A percentile compares a stretch with the other conserved stretches of the same genome.
phyloP scores from a whole-genome alignment of 2,888 invertebrate species.

The Microctonus hyperodae region DNA sequence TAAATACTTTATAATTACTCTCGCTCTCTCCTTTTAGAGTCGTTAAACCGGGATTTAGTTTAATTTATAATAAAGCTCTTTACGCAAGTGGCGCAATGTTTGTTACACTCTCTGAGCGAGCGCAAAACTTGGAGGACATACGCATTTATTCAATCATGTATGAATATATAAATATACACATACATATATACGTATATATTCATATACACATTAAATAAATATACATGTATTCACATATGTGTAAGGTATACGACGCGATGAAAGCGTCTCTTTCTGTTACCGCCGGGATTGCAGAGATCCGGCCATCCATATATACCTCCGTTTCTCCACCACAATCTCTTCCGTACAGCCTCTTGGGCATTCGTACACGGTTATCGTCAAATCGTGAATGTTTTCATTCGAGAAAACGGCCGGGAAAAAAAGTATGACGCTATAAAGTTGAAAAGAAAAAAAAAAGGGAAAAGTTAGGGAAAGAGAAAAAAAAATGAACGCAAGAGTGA shows the following conservation, averaged over 20 bases:
- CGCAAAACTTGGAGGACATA: conserved; percentile 17
- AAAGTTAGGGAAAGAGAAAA: conserved; percentile 6
- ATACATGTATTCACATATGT: too few relatives aligned
- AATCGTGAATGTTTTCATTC: conserved; percentile 17
- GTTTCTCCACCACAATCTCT: not conserved
- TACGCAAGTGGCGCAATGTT: conserved; percentile 40
- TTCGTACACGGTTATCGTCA: conserved; percentile 19
- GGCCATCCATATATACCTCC: not conserved
- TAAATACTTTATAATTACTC: conserved; percentile 31
- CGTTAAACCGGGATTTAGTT: conserved; percentile 38
- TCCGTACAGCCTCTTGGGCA: conserved; percentile 11
- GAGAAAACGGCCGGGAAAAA: conserved; percentile 19
- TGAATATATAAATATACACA: conserved; percentile 24
- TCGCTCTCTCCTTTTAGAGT: conserved; percentile 1
- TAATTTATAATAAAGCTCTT: conserved; percentile 40
- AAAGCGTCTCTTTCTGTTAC: conserved; percentile 30
- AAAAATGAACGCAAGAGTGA: conserved; percentile 26
- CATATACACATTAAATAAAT: too few relatives aligned
- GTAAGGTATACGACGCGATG: too few relatives aligned
- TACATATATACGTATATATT: not conserved
- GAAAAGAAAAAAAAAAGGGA: conserved; percentile 15
- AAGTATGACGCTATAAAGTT: conserved; percentile 18
- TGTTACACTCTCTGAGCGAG: conserved; percentile 31
- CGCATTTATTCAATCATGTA: conserved; percentile 23
- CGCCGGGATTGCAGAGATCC: conserved; percentile 22